Percentiles rank a stretch among this genome's conserved stretches.
Evolutionary conservation across 2,113 vertebrate species (phyloP).

Genomic region (Centropus bengalensis): DNA sequence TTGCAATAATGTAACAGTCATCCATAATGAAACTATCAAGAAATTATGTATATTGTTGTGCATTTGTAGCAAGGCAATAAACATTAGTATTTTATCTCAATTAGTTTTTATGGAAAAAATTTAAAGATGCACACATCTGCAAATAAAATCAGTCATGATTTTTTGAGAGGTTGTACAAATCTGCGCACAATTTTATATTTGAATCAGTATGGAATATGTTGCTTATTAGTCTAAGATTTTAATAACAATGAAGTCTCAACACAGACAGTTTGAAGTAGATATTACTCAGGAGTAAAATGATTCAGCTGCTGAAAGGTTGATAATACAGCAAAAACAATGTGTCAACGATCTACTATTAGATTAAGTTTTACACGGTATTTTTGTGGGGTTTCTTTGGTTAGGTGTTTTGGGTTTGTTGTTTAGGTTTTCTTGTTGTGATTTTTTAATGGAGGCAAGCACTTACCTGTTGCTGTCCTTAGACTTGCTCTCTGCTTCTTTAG

Average conservation of each 20-base stretch:
- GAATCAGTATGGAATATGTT: background rate
- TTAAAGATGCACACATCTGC: accelerated
- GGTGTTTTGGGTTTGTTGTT: background rate
- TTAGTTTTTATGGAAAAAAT: background rate
- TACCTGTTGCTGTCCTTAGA: background rate
- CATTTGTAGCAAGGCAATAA: background rate
- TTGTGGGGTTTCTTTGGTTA: background rate
- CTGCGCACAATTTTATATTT: background rate
- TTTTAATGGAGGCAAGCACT: background rate
- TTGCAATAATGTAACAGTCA: background rate
- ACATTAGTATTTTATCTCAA: background rate
- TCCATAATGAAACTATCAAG: background rate
- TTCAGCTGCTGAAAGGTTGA: background rate
- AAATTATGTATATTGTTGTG: background rate
- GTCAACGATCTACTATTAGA: background rate
- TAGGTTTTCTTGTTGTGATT: background rate
- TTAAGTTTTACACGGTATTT: accelerated
- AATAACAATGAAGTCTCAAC: background rate
- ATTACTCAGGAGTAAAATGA: background rate
- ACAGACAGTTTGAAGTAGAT: background rate
- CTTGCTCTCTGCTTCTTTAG: background rate
- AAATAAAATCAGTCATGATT: background rate
- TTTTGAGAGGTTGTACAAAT: background rate
- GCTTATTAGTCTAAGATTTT: background rate
- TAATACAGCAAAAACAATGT: background rate